phyloP scores from a whole-genome alignment of 2,888 invertebrate genomes.

The Apoda limacodes region DNA sequence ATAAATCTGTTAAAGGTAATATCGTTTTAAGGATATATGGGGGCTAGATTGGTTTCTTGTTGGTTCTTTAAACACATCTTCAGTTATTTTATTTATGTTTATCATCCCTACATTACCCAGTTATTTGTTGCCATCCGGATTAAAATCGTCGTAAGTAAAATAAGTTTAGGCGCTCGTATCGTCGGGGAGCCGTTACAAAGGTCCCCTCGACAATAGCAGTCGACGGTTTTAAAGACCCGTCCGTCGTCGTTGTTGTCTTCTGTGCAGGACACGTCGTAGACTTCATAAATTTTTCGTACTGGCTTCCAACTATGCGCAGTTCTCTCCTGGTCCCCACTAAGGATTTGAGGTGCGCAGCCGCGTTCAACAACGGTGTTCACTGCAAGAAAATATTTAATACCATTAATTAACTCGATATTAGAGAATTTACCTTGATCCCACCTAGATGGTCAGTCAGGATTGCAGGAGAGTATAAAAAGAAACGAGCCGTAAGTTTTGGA shows the following conservation, averaged over 20 bases:
- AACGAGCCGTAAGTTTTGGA: no score
- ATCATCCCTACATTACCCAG: no score
- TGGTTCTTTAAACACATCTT: no score
- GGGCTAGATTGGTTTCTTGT: no score
- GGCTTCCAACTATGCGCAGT: slow-evolving; percentile 69
- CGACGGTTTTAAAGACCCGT: slow-evolving; percentile 66
- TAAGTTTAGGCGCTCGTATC: slow-evolving; percentile 21
- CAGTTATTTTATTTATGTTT: no score
- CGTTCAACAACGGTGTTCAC: slow-evolving; percentile 45
- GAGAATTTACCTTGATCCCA: slow-evolving; percentile 2
- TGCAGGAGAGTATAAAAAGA: neutral
- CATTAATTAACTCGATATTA: neutral
- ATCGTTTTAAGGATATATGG: no score
- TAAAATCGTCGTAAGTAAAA: no score
- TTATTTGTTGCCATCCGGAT: no score
- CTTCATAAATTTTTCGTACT: slow-evolving; percentile 73
- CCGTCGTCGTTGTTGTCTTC: slow-evolving; percentile 67
- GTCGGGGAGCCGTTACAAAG: slow-evolving; percentile 79
- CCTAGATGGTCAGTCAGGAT: no score
- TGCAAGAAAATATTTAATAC: slow-evolving; percentile 25
- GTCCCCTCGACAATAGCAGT: slow-evolving; percentile 81
- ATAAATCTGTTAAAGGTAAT: no score
- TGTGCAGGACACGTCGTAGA: slow-evolving; percentile 76
- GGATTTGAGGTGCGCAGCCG: slow-evolving; percentile 79
- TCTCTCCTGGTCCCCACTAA: slow-evolving; percentile 68